A percentile compares a stretch with the other conserved stretches of the same genome.
Evolutionary conservation across 2,797 vertebrate species (phyloP).

Genomic region (Sebastes variabilis): DNA sequence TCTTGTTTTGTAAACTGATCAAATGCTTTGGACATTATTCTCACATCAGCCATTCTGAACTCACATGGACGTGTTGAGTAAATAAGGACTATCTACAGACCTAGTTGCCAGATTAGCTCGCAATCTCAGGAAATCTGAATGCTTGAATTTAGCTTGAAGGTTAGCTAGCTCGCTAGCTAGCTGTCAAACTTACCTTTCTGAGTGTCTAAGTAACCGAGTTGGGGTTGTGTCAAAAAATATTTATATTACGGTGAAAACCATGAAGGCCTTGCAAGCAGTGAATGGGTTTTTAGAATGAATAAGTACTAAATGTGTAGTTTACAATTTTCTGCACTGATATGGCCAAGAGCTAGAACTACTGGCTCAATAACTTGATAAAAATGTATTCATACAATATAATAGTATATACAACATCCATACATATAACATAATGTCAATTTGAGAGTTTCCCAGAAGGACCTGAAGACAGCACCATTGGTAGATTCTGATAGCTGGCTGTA

Average conservation of each 20-base stretch:
- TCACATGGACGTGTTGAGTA: not conserved
- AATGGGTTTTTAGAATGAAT: not conserved
- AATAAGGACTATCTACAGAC: constrained; percentile 3
- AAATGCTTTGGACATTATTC: constrained; percentile 43
- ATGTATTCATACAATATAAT: not conserved
- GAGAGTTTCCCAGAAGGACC: not conserved
- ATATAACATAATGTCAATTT: not conserved
- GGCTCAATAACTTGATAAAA: not conserved
- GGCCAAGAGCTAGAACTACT: not conserved
- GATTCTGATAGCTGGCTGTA: not conserved
- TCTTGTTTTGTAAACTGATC: not conserved
- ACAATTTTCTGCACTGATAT: not conserved
- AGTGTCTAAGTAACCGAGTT: not conserved
- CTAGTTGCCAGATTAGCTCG: constrained; percentile 20
- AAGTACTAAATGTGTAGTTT: not conserved
- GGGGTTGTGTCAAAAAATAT: not conserved
- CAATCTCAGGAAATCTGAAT: constrained; percentile 61
- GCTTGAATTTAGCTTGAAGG: constrained; percentile 13
- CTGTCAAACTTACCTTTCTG: not conserved
- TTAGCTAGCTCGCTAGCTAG: constrained; percentile 12
- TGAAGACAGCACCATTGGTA: not conserved
- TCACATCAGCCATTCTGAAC: constrained; percentile 52
- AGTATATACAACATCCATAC: not conserved
- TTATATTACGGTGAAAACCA: not conserved
- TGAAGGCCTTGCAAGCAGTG: not conserved